Evolutionary conservation across 2,888 invertebrate species (phyloP), one percentile per base, ranked within the genome.

Genomic region (Ormyrus labotus): DNA sequence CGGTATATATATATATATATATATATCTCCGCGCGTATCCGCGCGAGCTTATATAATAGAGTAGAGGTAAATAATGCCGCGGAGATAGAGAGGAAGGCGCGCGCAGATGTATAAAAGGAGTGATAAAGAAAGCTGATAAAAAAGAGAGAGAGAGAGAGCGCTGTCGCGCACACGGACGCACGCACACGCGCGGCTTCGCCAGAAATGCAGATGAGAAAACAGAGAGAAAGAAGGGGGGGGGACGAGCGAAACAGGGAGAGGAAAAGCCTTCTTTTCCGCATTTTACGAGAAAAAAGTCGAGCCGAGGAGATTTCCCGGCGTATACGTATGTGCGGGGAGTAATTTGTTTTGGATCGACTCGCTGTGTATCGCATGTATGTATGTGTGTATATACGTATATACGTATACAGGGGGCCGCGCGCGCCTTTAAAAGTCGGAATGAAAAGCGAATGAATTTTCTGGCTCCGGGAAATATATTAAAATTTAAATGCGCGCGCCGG

Each of bases 271-370:
- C 60, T 78, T 78, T 78, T 60, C 63, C 19, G 34, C 47, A 53
- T 72, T 78, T 72, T 71, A 58, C 57, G 57, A 58, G 71, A 60
- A 71, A 78, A 78, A 65, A 7, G 51, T n/a, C 10, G 48, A 7
- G 51, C 34, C 10, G 48, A n/a, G 68, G 55, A 65, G 69, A 53
- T 76, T 69, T 67, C 51, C 67, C 48, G 48, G 65, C 11, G 67
- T 34, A 34, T 34, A 3, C 34, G 34, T 58, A 55, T 58, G 65
- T 60, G 64, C 74, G 9, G 50, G 65, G 64, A 74, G 67, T 74
- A 74, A 74, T 74, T 74, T 74, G 65, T 67, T 74, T 67, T 67
- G 58, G 34, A 74, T 74, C 67, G 74, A 67, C 65, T 67, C 10
- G 34, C 34, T 34, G 34, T 34, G 34, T 34, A 34, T 3, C 9